Percentiles rank a stretch among this genome's conserved stretches.
phyloP scores from a whole-genome alignment of 2,113 vertebrate species.

The Brienomyrus brachyistius region DNA sequence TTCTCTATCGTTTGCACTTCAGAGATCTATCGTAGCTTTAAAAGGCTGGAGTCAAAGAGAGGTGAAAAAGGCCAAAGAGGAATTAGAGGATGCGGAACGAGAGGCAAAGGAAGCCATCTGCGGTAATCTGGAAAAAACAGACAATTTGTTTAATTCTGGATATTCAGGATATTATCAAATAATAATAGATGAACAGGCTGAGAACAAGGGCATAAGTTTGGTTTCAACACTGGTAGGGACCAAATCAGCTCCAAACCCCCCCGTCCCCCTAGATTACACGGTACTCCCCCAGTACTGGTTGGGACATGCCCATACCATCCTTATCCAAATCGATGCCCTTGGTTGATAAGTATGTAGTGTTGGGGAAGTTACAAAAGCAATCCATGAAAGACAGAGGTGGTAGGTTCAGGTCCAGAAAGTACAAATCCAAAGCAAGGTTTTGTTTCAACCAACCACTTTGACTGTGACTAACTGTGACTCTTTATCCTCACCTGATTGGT shows the following conservation, averaged over 20 bases:
- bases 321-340: neutral
- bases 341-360: neutral
- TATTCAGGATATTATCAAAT: neutral
- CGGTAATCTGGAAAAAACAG: slow-evolving; percentile 26
- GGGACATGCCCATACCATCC: neutral
- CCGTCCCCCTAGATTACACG: neutral
- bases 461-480: no score
- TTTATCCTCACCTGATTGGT: no score
- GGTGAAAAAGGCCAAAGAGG: slow-evolving; percentile 22
- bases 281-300: neutral
- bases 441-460: no score
- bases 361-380: no score
- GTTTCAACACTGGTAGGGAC: neutral
- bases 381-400: no score
- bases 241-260: neutral
- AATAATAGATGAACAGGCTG: neutral
- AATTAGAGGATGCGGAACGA: slow-evolving; percentile 23
- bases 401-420: no score
- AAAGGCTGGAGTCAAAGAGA: slow-evolving; percentile 29
- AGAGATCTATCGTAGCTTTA: slow-evolving; percentile 27
- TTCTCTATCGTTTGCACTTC: neutral
- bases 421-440: no score
- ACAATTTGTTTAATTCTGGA: neutral
- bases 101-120: slow-evolving; percentile 3
- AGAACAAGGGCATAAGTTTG: neutral